phyloP scores from a whole-genome alignment of 1,140 invertebrate species.

The Zaprionus kolodkinae region DNA sequence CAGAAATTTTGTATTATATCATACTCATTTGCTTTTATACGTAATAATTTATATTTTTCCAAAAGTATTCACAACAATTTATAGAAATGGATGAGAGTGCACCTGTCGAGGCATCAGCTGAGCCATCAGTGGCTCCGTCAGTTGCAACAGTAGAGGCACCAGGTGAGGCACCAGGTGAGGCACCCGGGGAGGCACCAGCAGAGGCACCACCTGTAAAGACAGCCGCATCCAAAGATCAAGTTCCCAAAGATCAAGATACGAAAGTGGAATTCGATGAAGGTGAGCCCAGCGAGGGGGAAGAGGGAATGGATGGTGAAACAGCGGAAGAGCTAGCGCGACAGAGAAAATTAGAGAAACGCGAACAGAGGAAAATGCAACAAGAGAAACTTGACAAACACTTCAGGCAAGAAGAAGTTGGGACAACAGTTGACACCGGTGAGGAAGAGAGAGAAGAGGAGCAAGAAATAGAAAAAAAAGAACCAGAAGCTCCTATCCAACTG shows the following conservation, averaged over 20 bases:
- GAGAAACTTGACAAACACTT: background rate
- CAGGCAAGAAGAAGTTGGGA: background rate
- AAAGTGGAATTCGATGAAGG: background rate
- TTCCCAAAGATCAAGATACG: background rate
- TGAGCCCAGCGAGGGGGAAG: background rate
- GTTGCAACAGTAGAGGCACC: background rate
- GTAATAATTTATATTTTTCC: background rate
- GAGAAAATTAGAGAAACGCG: constrained; percentile 14
- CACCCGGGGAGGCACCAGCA: background rate
- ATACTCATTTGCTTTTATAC: background rate
- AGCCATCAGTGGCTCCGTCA: background rate
- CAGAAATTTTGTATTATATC: background rate
- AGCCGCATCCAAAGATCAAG: background rate
- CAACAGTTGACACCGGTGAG: background rate
- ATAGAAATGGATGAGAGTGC: background rate
- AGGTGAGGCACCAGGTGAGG: background rate
- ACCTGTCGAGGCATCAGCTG: background rate
- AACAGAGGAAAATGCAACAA: constrained; percentile 3
- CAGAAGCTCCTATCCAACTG: no score
- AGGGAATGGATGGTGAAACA: background rate
- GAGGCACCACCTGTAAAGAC: background rate
- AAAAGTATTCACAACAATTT: background rate
- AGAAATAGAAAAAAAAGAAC: background rate
- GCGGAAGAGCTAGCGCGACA: background rate
- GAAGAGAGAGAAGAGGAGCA: background rate